Evolutionary conservation across 2,797 vertebrate species (phyloP), one percentile per base, ranked within the genome.

Genomic region (Thaleichthys pacificus): DNA sequence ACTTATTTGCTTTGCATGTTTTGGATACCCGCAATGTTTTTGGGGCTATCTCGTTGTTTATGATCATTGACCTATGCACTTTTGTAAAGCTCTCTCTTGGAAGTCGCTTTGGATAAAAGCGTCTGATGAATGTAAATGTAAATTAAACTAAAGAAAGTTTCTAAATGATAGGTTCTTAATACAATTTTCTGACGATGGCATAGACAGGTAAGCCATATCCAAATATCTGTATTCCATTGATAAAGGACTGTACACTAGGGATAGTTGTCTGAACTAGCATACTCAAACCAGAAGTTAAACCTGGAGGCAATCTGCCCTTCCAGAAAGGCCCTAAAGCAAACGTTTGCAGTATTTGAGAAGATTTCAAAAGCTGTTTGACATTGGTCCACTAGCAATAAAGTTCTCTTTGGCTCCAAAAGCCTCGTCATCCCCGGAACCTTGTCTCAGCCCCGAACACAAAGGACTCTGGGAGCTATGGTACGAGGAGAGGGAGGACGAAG

Each of bases 391-490:
- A 47, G 68, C 70, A 47, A 73, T 74, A 54, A 54, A 54, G 51
- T 17, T 42, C 51, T 54, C 51, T 54, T n/a, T 54, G 51, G 51
- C 5, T 54, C 58, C 74, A 74, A 71, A 58, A 66, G 35, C 69
- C 42, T 62, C 74, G 67, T 54, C 57, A 68, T 66, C 63, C 60
- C 38, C 49, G 26, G 35, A 42, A 61, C 56, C 15, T 24, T 24
- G 19, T 49, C 64, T 78, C 66, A 69, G 32, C 12, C 28, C 12
- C 19, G 75, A 64, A 69, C 51, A 64, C 77, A 78, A 75, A 72
- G 73, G 32, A 12, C 66, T 57, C 65, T 30, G 32, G 17, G 26
- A 42, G 56, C 54, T 66, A 54, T 67, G 38, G 38, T 42, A 12
- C 2, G 6, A n/a, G 19, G 69, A 76, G 42, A 70, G 74, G 24